Percentiles rank a stretch among this genome's conserved stretches.
phyloP scores from a whole-genome alignment of 1,140 invertebrate genomes.

The Drosophila guanche region DNA sequence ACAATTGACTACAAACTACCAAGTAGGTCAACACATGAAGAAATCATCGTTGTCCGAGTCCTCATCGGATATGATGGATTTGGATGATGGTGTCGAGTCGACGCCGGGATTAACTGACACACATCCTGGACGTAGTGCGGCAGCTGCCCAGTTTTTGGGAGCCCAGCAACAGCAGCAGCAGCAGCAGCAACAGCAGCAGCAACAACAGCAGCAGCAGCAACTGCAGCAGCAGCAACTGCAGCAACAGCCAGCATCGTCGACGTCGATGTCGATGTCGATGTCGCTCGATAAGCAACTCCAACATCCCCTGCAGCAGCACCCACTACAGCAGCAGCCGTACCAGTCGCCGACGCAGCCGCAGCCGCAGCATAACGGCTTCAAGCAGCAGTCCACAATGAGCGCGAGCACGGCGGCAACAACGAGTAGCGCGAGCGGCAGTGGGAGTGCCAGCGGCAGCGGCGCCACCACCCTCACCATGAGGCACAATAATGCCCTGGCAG shows the following conservation, averaged over 20 bases:
- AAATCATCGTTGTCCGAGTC: constrained; percentile 96
- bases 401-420: constrained; percentile 49
- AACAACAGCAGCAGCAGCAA: too few relatives aligned
- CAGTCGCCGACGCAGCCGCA: constrained; percentile 45
- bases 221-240: constrained; percentile 50
- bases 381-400: constrained; percentile 42
- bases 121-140: constrained; percentile 77
- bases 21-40: constrained; percentile 93
- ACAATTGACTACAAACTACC: constrained; percentile 79
- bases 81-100: constrained; percentile 94
- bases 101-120: constrained; percentile 86
- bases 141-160: constrained; percentile 83
- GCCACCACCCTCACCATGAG: constrained; percentile 93
- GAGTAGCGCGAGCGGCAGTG: constrained; percentile 49
- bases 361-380: constrained; percentile 55
- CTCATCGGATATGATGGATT: constrained; percentile 97
- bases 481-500: constrained; percentile 89
- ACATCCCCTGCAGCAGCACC: constrained; percentile 43
- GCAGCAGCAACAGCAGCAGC: constrained; percentile 39
- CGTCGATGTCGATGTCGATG: constrained; percentile 43
- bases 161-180: constrained; percentile 65
- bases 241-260: constrained; percentile 30
- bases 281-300: constrained; percentile 52
- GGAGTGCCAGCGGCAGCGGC: constrained; percentile 83
- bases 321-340: constrained; percentile 48